A percentile compares a stretch with the other conserved stretches of the same genome.
Conservation (phyloP, 2,797 vertebrate genomes). For the Anguilla marmorata region DNA sequence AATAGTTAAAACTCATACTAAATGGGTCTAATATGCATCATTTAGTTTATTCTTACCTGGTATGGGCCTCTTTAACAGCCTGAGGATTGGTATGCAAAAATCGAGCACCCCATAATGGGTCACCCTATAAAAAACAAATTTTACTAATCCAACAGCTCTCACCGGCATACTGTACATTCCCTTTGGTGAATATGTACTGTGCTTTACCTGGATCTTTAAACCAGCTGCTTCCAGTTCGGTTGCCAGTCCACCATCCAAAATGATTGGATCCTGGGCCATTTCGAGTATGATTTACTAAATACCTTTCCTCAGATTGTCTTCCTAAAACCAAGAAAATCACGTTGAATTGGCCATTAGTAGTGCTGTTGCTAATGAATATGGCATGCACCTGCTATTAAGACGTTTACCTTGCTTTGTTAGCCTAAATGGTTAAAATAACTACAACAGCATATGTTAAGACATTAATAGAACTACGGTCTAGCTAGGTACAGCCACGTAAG, state of each 20-base stretch:
- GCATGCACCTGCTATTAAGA: background rate
- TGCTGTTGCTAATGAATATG: background rate
- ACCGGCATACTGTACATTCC: background rate
- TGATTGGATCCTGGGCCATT: constrained; percentile 51
- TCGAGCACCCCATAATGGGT: constrained; percentile 13
- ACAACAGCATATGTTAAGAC: too few species aligned
- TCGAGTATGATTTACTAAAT: background rate
- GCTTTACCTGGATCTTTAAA: constrained; percentile 65
- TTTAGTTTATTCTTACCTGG: background rate
- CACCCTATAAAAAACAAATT: background rate
- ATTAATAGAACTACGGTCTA: background rate
- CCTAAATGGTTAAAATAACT: background rate
- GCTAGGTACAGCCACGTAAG: background rate
- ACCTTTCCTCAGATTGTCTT: background rate
- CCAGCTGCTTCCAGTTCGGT: constrained; percentile 77
- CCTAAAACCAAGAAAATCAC: background rate
- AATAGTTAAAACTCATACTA: background rate
- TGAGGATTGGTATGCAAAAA: background rate
- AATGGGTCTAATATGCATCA: background rate
- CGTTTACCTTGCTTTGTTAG: background rate
- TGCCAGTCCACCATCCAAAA: constrained; percentile 77
- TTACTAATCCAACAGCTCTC: background rate
- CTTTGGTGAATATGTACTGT: background rate
- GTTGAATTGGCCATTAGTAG: background rate
- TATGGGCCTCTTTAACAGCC: constrained; percentile 6